A percentile compares a stretch with the other conserved stretches of the same genome.
These are phyloP conservation scores for Marisa cornuarietis DNA, from an alignment of 1,140 invertebrate genomes.

Conservation along the genomic window DNA sequence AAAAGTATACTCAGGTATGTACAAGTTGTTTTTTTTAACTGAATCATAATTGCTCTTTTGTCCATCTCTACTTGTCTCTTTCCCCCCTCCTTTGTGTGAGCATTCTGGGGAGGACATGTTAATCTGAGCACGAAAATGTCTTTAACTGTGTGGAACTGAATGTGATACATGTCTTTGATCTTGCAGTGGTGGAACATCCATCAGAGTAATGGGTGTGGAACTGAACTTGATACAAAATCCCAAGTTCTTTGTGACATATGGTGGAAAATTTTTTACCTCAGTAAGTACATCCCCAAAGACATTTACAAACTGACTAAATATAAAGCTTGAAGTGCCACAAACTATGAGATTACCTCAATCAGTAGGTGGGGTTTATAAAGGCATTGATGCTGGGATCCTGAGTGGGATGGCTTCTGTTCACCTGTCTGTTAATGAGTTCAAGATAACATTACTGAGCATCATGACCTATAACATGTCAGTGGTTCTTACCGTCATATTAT, in stretches of 20 bases:
- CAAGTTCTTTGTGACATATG: constrained; percentile 47
- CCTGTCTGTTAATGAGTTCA: too few species aligned
- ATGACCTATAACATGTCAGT: too few species aligned
- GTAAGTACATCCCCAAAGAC: constrained; percentile 26
- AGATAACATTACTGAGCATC: too few species aligned
- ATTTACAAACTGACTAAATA: not conserved
- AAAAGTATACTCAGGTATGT: constrained; percentile 53
- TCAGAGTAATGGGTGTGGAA: constrained; percentile 47
- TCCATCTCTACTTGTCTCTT: not conserved
- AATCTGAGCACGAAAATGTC: too few species aligned
- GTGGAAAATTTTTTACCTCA: constrained; percentile 33
- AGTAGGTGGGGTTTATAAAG: too few species aligned
- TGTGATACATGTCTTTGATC: not conserved
- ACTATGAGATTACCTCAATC: too few species aligned
- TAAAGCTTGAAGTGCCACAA: not conserved
- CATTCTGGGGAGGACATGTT: too few species aligned
- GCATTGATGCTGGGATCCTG: too few species aligned
- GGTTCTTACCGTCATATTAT: not conserved
- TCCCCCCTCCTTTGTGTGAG: too few species aligned
- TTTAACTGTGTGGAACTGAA: too few species aligned
- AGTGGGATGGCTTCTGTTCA: too few species aligned
- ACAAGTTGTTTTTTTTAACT: not conserved
- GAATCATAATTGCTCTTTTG: not conserved
- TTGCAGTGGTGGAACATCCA: constrained; percentile 53
- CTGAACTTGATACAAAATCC: constrained; percentile 50